Evolutionary conservation across 2,888 invertebrate species (phyloP).

Genomic region (Trichopria drosophilae): DNA sequence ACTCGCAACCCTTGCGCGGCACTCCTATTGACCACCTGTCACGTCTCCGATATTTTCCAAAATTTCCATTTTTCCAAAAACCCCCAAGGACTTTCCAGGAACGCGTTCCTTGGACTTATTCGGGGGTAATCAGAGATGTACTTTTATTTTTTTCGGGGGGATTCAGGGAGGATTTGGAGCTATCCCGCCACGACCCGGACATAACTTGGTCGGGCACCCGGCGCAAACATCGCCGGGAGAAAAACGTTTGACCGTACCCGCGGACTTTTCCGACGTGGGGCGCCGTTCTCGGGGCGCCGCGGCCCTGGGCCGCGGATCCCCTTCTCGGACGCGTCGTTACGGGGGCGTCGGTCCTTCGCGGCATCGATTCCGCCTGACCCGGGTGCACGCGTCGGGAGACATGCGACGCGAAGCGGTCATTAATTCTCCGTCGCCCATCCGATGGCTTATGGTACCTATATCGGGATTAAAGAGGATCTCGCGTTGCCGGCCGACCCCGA

Average conservation of each 20-base stretch:
- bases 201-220: slow-evolving; percentile 33
- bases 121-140: slow-evolving; percentile 41
- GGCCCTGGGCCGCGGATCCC: background rate
- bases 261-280: slow-evolving; percentile 7
- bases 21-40: slow-evolving; percentile 33
- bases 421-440: slow-evolving; percentile 9
- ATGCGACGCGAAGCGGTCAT: background rate
- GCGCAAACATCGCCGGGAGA: slow-evolving; percentile 41
- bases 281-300: background rate
- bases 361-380: slow-evolving; percentile 1
- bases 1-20: slow-evolving; percentile 33
- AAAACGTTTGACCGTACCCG: slow-evolving; percentile 36
- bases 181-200: slow-evolving; percentile 30
- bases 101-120: too few species aligned
- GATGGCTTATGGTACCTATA: slow-evolving; percentile 46
- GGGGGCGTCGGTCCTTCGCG: background rate
- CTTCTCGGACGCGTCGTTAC: background rate
- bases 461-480: slow-evolving; percentile 53
- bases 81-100: slow-evolving; percentile 2
- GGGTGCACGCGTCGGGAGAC: background rate
- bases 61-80: slow-evolving; percentile 29
- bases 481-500: slow-evolving; percentile 45
- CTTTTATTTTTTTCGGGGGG: slow-evolving; percentile 34
- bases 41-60: slow-evolving; percentile 34
- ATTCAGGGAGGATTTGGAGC: background rate